phyloP scores from a whole-genome alignment of 2,113 vertebrate species.

The Hypomesus transpacificus region DNA sequence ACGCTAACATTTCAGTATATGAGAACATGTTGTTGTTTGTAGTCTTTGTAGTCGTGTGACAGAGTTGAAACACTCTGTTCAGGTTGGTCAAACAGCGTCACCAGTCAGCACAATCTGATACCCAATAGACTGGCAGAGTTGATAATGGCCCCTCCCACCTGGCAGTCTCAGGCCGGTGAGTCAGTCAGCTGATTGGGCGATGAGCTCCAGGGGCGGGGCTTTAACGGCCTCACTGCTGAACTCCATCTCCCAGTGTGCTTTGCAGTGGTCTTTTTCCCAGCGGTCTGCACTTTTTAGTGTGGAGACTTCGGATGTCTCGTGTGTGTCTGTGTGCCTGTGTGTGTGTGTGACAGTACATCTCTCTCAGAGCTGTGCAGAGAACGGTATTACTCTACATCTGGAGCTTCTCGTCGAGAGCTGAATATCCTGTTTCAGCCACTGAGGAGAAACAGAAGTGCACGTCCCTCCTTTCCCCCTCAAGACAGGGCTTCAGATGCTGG shows the following conservation, averaged over 20 bases:
- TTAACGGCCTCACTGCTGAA: neutral
- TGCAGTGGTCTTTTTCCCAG: constrained; percentile 33
- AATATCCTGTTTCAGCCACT: too few species aligned
- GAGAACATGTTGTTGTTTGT: too few species aligned
- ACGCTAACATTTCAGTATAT: too few species aligned
- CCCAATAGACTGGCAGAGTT: constrained; percentile 77
- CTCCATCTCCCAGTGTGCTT: constrained; percentile 25
- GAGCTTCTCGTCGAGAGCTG: too few species aligned
- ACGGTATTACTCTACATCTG: too few species aligned
- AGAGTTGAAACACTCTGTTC: constrained; percentile 56
- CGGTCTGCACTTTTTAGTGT: neutral
- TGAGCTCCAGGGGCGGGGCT: neutral
- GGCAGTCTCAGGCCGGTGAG: constrained; percentile 76
- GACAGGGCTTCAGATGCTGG: neutral
- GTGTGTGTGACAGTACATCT: neutral
- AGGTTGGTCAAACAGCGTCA: constrained; percentile 78
- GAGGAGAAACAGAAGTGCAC: neutral
- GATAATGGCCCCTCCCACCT: constrained; percentile 70
- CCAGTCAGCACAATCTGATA: constrained; percentile 80
- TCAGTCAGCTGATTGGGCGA: constrained; percentile 43
- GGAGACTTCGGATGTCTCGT: neutral
- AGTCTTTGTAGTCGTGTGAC: neutral
- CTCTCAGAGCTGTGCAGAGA: neutral
- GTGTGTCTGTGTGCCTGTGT: neutral
- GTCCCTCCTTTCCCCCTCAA: neutral